Evolutionary conservation across 2,797 vertebrate species (phyloP).

Genomic region (Channa striata): DNA sequence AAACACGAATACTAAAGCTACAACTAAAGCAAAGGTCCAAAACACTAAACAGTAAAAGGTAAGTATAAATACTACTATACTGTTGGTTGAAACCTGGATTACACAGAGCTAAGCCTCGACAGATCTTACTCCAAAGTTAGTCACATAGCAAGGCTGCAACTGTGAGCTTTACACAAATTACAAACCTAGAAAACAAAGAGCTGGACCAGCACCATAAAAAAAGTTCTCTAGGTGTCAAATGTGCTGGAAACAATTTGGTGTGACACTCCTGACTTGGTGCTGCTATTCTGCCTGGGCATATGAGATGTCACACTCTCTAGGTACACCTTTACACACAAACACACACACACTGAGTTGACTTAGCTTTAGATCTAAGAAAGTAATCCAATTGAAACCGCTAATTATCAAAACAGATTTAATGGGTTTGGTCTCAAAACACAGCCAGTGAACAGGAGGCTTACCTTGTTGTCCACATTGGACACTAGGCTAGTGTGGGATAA

Average conservation of each 20-base stretch:
- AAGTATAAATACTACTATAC: conserved; percentile 78
- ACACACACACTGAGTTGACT: conserved; percentile 36
- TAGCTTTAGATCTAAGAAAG: conserved; percentile 23
- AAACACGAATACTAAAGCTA: conserved; percentile 18
- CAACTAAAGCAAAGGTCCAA: conserved; percentile 39
- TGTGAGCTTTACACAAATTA: conserved; percentile 64
- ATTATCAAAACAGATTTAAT: conserved; percentile 76
- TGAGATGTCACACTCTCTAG: conserved; percentile 42
- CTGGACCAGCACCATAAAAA: conserved; percentile 45
- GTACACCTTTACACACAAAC: conserved; percentile 28
- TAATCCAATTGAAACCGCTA: conserved; percentile 69
- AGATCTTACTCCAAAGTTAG: conserved; percentile 85
- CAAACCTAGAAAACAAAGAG: conserved; percentile 59
- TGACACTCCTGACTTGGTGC: conserved; percentile 24
- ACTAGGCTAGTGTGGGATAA: conserved; percentile 8
- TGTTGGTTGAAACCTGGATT: conserved; percentile 85
- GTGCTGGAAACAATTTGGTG: conserved; percentile 49
- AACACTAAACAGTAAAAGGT: conserved; percentile 67
- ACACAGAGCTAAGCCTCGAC: conserved; percentile 77
- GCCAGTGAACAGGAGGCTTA: conserved; percentile 32
- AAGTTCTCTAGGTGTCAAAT: conserved; percentile 19
- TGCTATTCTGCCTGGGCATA: conserved; percentile 25
- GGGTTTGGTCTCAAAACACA: conserved; percentile 61
- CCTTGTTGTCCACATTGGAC: conserved; percentile 17
- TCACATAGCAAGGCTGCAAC: conserved; percentile 74